Percentiles rank a stretch among this genome's conserved stretches.
phyloP scores from a whole-genome alignment of 2,797 vertebrate species.

The Sebastes goodei region DNA sequence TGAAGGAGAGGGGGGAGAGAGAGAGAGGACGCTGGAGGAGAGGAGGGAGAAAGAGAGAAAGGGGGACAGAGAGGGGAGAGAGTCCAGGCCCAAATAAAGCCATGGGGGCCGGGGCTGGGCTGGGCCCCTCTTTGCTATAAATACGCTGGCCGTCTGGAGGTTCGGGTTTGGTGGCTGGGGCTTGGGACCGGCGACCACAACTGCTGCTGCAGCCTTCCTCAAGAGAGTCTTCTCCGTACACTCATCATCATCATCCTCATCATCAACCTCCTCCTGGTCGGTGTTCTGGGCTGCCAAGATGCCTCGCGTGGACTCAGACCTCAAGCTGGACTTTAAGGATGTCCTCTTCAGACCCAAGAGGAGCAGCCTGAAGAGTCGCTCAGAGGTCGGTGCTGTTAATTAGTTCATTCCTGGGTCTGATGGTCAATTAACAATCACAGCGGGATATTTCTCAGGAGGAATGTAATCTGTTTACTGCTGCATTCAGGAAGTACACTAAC shows the following conservation, averaged over 20 bases:
- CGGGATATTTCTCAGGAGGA: not conserved
- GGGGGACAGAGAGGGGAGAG: conserved; percentile 34
- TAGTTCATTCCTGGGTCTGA: not conserved
- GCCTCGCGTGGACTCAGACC: conserved; percentile 94
- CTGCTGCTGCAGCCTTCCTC: conserved; percentile 68
- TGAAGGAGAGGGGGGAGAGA: conserved; percentile 51
- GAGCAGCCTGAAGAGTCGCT: conserved; percentile 96
- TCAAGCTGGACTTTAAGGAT: conserved; percentile 99
- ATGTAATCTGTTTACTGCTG: conserved; percentile 1
- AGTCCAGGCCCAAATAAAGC: conserved; percentile 89
- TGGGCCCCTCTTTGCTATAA: conserved; percentile 83
- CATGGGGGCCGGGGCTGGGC: conserved; percentile 79
- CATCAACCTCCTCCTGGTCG: conserved; percentile 55
- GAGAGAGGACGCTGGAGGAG: conserved; percentile 39
- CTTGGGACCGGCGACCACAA: conserved; percentile 66
- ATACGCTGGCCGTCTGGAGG: conserved; percentile 81
- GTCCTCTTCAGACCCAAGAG: conserved; percentile 96
- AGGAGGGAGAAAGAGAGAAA: conserved; percentile 39
- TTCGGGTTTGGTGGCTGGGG: conserved; percentile 87
- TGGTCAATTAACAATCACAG: not conserved
- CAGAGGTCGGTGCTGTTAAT: conserved; percentile 85
- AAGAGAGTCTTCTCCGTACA: conserved; percentile 59
- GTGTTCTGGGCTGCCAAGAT: conserved; percentile 74
- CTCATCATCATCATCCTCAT: conserved; percentile 54
- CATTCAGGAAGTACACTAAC: conserved; percentile 20